Percentiles rank a stretch among this genome's conserved stretches.
phyloP scores from a whole-genome alignment of 1,140 invertebrate species.

The Spodoptera frugiperda region DNA sequence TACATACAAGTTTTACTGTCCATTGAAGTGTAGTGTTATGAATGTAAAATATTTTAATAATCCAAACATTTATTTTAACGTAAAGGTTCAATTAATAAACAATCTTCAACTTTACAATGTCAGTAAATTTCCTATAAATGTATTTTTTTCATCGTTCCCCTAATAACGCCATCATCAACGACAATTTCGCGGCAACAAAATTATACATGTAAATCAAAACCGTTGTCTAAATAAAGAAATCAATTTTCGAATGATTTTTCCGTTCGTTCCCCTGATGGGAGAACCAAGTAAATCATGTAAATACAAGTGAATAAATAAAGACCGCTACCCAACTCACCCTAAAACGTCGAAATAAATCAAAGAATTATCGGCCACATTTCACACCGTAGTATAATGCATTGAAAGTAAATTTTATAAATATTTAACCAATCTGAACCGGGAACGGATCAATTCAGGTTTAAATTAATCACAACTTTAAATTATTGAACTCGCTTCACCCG shows the following conservation, averaged over 20 bases:
- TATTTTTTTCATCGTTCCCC: too few relatives aligned
- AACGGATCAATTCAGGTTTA: not conserved
- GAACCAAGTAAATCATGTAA: slow-evolving; percentile 35
- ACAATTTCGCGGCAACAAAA: not conserved
- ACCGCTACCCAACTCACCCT: slow-evolving; percentile 37
- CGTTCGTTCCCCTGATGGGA: not conserved
- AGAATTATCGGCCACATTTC: slow-evolving; percentile 16
- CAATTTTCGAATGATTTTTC: not conserved
- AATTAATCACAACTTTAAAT: not conserved
- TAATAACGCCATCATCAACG: too few relatives aligned
- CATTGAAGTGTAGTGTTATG: too few relatives aligned
- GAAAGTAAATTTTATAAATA: slow-evolving; percentile 12
- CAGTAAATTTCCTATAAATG: too few relatives aligned
- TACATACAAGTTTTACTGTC: too few relatives aligned
- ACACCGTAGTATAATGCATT: slow-evolving; percentile 15
- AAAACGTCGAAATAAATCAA: slow-evolving; percentile 39
- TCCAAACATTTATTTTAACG: too few relatives aligned
- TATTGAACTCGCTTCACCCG: not conserved
- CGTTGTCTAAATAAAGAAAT: slow-evolving; percentile 11
- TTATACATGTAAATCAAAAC: not conserved
- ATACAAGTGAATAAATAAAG: slow-evolving; percentile 47
- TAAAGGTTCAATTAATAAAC: too few relatives aligned
- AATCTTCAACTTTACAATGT: too few relatives aligned
- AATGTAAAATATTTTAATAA: too few relatives aligned
- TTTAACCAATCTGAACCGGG: not conserved